Evolutionary conservation across 2,113 vertebrate species (phyloP), one percentile per base, ranked within the genome.

Genomic region (Henicopernis longicauda): DNA sequence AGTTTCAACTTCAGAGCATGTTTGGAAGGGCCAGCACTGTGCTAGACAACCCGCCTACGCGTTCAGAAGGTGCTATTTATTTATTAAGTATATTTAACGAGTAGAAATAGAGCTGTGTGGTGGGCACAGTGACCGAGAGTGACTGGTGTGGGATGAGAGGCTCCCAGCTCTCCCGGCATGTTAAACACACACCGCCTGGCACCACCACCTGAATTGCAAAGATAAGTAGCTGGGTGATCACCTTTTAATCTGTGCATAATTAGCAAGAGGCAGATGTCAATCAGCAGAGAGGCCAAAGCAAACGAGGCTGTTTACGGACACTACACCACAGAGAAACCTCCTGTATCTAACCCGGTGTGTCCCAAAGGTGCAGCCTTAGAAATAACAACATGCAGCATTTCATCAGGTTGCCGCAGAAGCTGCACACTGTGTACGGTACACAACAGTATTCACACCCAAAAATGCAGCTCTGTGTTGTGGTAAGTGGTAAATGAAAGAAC

Each of bases 21-120:
- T 49, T 89, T 91, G 92, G 80, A 92, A 89, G 44, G 76, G 86
- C 92, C 82, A 44, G 77, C 0, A 0, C 87, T 8, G 25, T 27
- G 86, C 90, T 71, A 91, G 91, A 91, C 95, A 77, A 45, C 49
- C 73, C 6, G 2, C 89, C 89, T 58, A 89, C 45, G 5, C 1
- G 15, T 91, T 90, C 83, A 72, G 94, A 94, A 95, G 86, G 91
- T 94, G 85, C 92, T 81, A 82, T 95, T 95, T 96, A 82, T 94
- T 95, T 95, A 86, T 95, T 83, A 94, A 88, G 71, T 85, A 22
- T 78, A 63, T 95, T 95, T 95, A 95, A 90, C 0, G 0, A 95
- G 79, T 44, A 94, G 95, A 97, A 95, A 95, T 95, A 97, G 95
- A 90, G 72, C 65, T 16, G 59, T 47, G 76, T 17, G 76, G 81